Percentiles rank a stretch among this genome's conserved stretches.
Conservation (phyloP, 2,888 invertebrate genomes). For the Serripes groenlandicus region DNA sequence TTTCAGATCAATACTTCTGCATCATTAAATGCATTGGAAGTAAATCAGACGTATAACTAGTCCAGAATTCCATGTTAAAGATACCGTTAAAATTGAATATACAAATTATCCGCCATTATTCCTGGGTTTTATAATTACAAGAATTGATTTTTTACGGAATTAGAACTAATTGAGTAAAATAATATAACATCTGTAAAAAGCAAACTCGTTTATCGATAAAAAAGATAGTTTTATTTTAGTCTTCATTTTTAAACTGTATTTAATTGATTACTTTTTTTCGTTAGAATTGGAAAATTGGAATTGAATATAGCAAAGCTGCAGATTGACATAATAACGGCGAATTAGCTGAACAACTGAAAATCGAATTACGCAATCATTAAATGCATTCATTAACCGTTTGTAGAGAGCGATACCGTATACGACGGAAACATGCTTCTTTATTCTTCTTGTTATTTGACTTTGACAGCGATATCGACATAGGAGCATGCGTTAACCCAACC, state of each 20-base stretch:
- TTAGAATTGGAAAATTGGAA: background rate
- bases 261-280: constrained; percentile 1
- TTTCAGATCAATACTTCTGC: background rate
- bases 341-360: constrained; percentile 8
- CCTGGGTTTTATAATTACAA: background rate
- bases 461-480: no score
- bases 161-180: constrained; percentile 9
- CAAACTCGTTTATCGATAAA: background rate
- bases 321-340: constrained; percentile 1
- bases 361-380: constrained; percentile 1
- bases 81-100: background rate
- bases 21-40: background rate
- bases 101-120: constrained; percentile 7
- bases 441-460: no score
- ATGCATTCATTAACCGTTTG: constrained; percentile 10
- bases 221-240: background rate
- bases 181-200: constrained; percentile 7
- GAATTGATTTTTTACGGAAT: background rate
- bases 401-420: no score
- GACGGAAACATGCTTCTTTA: no score
- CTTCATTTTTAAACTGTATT: constrained; percentile 4
- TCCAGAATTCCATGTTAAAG: background rate
- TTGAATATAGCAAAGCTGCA: background rate
- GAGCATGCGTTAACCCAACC: no score
- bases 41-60: background rate